These are phyloP conservation scores for Callionymus lyra DNA, from an alignment of 2,113 vertebrate species.

Conservation along the genomic window DNA sequence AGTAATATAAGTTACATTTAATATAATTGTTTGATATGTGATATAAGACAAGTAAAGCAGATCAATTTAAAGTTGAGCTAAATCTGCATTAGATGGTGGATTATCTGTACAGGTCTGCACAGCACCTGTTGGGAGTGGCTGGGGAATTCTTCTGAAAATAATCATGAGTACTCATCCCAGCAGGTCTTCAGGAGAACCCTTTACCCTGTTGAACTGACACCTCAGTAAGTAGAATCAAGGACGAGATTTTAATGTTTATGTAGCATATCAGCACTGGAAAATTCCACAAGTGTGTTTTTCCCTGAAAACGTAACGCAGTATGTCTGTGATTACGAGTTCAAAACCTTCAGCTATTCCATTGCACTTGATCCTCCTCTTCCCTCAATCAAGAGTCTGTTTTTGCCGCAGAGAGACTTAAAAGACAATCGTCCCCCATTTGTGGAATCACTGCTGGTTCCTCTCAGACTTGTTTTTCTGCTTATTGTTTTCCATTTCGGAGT, in stretches of 20 bases:
- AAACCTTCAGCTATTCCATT: constrained; percentile 4
- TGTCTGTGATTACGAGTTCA: constrained; percentile 10
- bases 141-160: constrained; percentile 27
- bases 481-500: constrained; percentile 70
- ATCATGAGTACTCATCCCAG: constrained; percentile 26
- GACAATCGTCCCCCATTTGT: constrained; percentile 51
- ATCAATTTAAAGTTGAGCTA: constrained; percentile 6
- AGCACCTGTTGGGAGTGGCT: constrained; percentile 52
- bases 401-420: constrained; percentile 42
- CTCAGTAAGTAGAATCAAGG: constrained; percentile 34
- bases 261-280: constrained; percentile 30
- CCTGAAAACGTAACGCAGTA: constrained; percentile 32
- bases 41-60: too few species aligned
- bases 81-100: constrained; percentile 38
- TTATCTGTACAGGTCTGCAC: constrained; percentile 46
- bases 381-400: constrained; percentile 48
- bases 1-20: too few species aligned
- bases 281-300: constrained; percentile 23
- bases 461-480: constrained; percentile 65
- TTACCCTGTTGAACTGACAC: constrained; percentile 35
- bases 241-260: constrained; percentile 32
- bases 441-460: constrained; percentile 57
- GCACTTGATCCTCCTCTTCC: constrained; percentile 53
- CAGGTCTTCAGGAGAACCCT: constrained; percentile 21
- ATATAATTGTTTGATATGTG: too few species aligned